Evolutionary conservation across 2,888 invertebrate genomes (phyloP).

Genomic region (Limnephilus rhombicus): DNA sequence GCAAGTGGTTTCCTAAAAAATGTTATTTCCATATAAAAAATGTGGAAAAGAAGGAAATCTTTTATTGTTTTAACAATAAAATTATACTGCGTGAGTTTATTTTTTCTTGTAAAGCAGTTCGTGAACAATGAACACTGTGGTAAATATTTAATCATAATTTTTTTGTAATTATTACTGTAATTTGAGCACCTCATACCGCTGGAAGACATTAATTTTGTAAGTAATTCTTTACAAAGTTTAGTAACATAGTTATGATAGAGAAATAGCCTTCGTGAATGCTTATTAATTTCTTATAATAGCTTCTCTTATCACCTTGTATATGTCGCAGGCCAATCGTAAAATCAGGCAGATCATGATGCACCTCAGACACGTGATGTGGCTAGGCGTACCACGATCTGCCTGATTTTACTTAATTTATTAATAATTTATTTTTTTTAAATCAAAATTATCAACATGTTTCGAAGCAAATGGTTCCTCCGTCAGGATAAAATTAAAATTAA

Average conservation of each 20-base stretch:
- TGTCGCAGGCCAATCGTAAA: too few species aligned
- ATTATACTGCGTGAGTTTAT: not conserved
- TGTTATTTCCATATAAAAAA: not conserved
- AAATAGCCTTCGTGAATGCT: not conserved
- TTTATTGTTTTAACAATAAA: not conserved
- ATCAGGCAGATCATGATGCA: too few species aligned
- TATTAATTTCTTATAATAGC: not conserved
- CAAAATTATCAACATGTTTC: too few species aligned
- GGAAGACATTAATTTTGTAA: too few species aligned
- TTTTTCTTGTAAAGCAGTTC: not conserved
- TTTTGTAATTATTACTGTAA: not conserved
- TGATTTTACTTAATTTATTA: too few species aligned
- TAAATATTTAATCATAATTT: not conserved
- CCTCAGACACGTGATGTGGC: too few species aligned
- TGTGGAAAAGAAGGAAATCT: not conserved
- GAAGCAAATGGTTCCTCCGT: too few species aligned
- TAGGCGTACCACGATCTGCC: too few species aligned
- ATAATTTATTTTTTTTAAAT: too few species aligned
- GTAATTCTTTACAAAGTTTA: not conserved
- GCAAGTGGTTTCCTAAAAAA: not conserved
- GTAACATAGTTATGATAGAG: not conserved
- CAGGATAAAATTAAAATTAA: too few species aligned
- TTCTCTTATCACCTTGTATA: too few species aligned
- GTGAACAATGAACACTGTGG: not conserved
- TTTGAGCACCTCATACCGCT: not conserved